Evolutionary conservation across 1,140 invertebrate species (phyloP).

Genomic region (Drosophila melanogaster): DNA sequence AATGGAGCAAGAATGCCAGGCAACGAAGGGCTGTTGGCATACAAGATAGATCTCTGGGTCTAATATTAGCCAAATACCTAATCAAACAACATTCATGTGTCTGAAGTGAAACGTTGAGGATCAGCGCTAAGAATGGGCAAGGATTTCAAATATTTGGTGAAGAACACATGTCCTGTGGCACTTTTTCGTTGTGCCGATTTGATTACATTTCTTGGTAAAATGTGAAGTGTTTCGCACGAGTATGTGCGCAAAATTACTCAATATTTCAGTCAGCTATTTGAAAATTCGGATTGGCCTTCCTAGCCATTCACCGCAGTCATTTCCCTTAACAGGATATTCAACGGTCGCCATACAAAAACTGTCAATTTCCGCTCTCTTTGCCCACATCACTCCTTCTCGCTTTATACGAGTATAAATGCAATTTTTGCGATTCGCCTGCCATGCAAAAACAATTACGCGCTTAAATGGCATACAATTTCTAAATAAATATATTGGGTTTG

Average conservation of each 20-base stretch:
- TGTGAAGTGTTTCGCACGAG: no score
- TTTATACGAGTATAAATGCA: slow-evolving; percentile 52
- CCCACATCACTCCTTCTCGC: slow-evolving; percentile 8
- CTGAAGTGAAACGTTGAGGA: not conserved
- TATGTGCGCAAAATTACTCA: no score
- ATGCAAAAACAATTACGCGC: slow-evolving; percentile 73
- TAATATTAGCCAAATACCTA: slow-evolving; percentile 7
- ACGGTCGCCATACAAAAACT: slow-evolving; percentile 29
- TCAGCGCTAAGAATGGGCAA: not conserved
- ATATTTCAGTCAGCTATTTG: not conserved
- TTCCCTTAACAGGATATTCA: slow-evolving; percentile 35
- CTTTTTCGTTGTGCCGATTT: no score
- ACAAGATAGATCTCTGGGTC: no score
- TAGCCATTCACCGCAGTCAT: not conserved
- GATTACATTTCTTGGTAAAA: no score
- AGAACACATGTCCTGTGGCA: no score
- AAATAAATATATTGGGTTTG: slow-evolving; percentile 62
- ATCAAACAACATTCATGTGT: slow-evolving; percentile 8
- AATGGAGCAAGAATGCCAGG: not conserved
- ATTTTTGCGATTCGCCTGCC: slow-evolving; percentile 55
- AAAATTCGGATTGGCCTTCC: not conserved
- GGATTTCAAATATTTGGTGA: not conserved
- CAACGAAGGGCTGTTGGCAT: not conserved
- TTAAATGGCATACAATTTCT: slow-evolving; percentile 78
- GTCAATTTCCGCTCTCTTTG: slow-evolving; percentile 8